Percentiles rank a stretch among this genome's conserved stretches.
Conservation (phyloP, 53 echinoderm and acorn worm genomes). For the Holothuria scabra region DNA sequence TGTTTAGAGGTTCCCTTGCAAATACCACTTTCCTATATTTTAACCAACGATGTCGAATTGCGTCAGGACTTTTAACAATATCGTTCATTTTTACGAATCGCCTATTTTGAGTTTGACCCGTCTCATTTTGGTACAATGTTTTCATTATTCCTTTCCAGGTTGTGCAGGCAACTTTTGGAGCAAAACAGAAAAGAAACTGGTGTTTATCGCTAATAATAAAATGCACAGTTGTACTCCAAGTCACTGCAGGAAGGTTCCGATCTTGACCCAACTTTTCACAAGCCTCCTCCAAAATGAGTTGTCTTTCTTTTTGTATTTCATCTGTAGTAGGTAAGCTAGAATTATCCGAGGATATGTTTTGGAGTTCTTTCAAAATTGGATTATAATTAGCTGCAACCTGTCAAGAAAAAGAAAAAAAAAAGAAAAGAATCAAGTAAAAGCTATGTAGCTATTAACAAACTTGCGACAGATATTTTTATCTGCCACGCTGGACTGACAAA, state of each 20-base stretch:
- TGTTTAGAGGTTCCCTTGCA: slow-evolving; percentile 52
- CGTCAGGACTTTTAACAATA: slow-evolving; percentile 2
- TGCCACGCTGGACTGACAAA: too few relatives aligned
- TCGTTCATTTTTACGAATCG: slow-evolving; percentile 61
- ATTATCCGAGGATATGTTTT: too few relatives aligned
- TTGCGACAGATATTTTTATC: too few relatives aligned
- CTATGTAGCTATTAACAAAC: too few relatives aligned
- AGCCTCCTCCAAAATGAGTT: slow-evolving; percentile 37
- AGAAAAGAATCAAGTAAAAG: too few relatives aligned
- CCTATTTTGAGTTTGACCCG: neutral
- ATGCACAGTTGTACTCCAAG: slow-evolving; percentile 55
- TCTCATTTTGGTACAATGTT: slow-evolving; percentile 19
- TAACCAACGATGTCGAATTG: slow-evolving; percentile 38
- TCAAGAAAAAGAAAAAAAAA: too few relatives aligned
- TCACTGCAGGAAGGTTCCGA: slow-evolving; percentile 29
- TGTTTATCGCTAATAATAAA: slow-evolving; percentile 50
- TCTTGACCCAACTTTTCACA: slow-evolving; percentile 34
- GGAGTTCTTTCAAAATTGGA: too few relatives aligned
- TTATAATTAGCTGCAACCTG: too few relatives aligned
- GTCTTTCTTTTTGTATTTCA: slow-evolving; percentile 17
- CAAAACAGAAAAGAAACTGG: slow-evolving; percentile 50
- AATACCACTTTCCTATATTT: slow-evolving; percentile 58
- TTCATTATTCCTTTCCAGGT: slow-evolving; percentile 61
- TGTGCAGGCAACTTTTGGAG: slow-evolving; percentile 61
- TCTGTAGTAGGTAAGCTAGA: neutral